Base-by-base conservation (phyloP, 2,888 invertebrate genomes). In the Latrodectus elegans region DNA sequence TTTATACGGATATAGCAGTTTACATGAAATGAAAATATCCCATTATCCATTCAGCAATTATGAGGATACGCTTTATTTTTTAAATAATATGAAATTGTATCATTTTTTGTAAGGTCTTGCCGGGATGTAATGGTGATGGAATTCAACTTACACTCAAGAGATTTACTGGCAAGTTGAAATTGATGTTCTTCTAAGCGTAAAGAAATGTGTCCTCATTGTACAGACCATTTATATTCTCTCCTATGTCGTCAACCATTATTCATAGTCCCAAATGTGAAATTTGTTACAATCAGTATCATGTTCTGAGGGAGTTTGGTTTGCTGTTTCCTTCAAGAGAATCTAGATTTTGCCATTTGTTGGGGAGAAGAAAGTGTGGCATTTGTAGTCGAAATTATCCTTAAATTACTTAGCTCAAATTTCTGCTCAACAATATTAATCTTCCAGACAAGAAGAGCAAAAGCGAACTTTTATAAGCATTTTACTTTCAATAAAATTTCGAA, bases 221-320 rank as follows among this genome's bases (percentile, higher is more conserved):
- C 3, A 60, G n/a, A 60, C 60, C 14, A n/a, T 22, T 22, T 68
- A 14, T 68, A 22, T 14, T 68, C 22, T 68, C 26, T 26, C 10
- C 68, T 22, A 68, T 22, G 68, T 14, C n/a, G 17, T 17, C 68
- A 68, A 12, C 68, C 17, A 68, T 68, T 68, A 68, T 68, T 68
- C 17, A 68, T 12, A 17, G 12, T 68, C 68, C 68, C 68, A 22
- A 26, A 68, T 22, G 68, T 22, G 22, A 68, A 68, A 68, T 26
- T 22, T 68, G 22, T 68, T 22, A 68, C 68, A 68, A 68, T 68
- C 68, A 22, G 12, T 22, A 14, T 22, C 68, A 10, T 26, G n/a
- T 22, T n/a, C 17, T 64, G 15, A 15, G 64, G 17, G 17, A 64
- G 17, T 68, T 60, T 60, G 60, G 60, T 15, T 60, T 60, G 14